Conservation (phyloP, 2,113 vertebrate genomes). For the Nipponia nippon region DNA sequence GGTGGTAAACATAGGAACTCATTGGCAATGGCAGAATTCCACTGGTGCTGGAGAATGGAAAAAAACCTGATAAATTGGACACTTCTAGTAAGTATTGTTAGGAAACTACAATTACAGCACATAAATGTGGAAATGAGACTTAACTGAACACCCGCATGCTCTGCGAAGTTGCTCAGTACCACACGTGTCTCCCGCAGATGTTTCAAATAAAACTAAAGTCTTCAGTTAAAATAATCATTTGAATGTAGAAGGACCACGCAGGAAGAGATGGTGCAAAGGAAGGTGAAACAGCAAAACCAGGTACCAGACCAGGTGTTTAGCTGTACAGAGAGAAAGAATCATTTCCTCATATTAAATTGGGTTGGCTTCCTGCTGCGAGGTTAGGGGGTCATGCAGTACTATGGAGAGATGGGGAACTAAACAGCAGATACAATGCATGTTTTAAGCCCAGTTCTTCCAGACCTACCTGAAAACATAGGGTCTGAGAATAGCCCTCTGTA, state of each 20-base stretch:
- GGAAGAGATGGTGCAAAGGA: not conserved
- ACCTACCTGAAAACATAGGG: not conserved
- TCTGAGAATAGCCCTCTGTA: not conserved
- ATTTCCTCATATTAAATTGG: not conserved
- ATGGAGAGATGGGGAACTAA: not conserved
- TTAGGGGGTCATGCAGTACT: not conserved
- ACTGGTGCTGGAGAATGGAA: not conserved
- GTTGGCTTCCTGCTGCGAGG: not conserved
- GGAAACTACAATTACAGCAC: not conserved
- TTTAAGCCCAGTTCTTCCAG: not conserved
- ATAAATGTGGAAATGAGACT: not conserved
- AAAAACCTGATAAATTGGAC: not conserved
- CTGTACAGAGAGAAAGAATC: not conserved
- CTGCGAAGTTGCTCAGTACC: not conserved
- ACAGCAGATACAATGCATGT: not conserved
- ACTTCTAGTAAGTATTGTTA: not conserved
- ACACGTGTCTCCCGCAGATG: fast-evolving
- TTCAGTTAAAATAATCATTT: not conserved
- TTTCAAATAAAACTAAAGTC: not conserved
- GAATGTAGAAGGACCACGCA: not conserved
- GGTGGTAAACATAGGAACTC: not conserved
- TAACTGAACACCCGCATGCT: not conserved
- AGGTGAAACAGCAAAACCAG: not conserved
- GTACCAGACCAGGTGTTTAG: not conserved
- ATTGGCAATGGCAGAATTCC: not conserved